A percentile compares a stretch with the other conserved stretches of the same genome.
phyloP scores from a whole-genome alignment of 2,113 vertebrate species.

The Podarcis raffonei region DNA sequence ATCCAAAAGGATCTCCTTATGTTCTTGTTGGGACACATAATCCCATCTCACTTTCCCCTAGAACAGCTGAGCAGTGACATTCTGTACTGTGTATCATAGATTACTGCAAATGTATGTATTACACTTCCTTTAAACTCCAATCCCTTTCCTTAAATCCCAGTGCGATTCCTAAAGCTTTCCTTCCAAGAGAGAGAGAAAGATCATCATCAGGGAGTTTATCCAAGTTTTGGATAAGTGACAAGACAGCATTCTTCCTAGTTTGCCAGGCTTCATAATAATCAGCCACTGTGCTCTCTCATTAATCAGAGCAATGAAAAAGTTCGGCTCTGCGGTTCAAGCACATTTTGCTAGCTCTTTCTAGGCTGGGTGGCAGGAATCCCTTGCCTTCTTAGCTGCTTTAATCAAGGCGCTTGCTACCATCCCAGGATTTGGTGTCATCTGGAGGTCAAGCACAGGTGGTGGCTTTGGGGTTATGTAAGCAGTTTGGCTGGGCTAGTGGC shows the following conservation, averaged over 20 bases:
- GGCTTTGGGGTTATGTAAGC: background rate
- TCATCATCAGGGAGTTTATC: background rate
- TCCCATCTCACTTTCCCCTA: no score
- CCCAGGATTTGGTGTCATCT: background rate
- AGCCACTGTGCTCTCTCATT: background rate
- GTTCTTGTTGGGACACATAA: no score
- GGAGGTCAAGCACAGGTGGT: background rate
- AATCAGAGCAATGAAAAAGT: background rate
- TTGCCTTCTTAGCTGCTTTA: background rate
- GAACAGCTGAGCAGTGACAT: no score
- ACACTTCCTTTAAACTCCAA: background rate
- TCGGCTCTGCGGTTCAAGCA: background rate
- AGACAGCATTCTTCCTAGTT: background rate
- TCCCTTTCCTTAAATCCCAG: no score
- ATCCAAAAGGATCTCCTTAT: no score
- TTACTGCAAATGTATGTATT: background rate
- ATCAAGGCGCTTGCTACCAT: background rate
- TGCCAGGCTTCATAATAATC: background rate
- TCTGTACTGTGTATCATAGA: background rate
- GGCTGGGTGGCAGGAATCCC: rapidly evolving
- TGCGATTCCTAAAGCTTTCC: background rate
- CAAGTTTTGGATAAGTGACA: background rate
- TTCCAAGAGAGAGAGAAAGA: no score
- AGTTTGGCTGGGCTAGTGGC: background rate
- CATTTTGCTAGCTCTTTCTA: background rate